These are phyloP conservation scores for Acleris sparsana DNA, from an alignment of 2,888 invertebrate species.

Conservation along the genomic window DNA sequence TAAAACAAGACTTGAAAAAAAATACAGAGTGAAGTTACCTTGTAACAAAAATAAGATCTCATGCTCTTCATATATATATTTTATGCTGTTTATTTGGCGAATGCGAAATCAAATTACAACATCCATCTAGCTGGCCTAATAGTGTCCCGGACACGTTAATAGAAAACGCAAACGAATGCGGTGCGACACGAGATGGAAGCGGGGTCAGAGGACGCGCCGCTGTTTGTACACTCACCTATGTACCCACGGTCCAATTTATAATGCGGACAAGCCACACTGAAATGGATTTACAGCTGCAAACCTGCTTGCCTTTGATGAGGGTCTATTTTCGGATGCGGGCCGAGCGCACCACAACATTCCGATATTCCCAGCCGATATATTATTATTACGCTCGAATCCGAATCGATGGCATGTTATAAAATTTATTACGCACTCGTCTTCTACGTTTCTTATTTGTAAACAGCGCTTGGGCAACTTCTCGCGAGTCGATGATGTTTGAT, in stretches of 20 bases:
- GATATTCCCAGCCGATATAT: constrained; percentile 81
- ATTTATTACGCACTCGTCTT: constrained; percentile 81
- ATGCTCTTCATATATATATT: constrained; percentile 4
- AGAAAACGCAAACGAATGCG: constrained; percentile 74
- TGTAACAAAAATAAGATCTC: constrained; percentile 4
- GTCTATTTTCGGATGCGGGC: constrained; percentile 79
- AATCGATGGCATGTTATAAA: constrained; percentile 81
- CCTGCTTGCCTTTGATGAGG: constrained; percentile 83
- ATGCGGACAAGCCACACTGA: constrained; percentile 81
- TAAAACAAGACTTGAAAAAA: not conserved
- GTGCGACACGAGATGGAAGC: constrained; percentile 62
- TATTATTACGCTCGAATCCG: constrained; percentile 80
- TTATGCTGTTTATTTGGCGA: constrained; percentile 11
- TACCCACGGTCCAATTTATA: constrained; percentile 76
- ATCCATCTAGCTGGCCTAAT: constrained; percentile 70
- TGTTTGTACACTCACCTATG: constrained; percentile 39
- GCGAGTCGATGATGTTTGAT: constrained; percentile 77
- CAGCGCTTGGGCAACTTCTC: constrained; percentile 73
- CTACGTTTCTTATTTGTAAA: constrained; percentile 80
- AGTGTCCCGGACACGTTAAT: constrained; percentile 73
- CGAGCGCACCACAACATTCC: constrained; percentile 80
- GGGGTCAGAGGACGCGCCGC: constrained; percentile 58
- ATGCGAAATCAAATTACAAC: constrained; percentile 67
- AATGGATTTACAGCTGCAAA: constrained; percentile 84
- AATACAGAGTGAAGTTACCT: not conserved